Conservation (phyloP, 2,888 invertebrate genomes). For the Meta bourneti region DNA sequence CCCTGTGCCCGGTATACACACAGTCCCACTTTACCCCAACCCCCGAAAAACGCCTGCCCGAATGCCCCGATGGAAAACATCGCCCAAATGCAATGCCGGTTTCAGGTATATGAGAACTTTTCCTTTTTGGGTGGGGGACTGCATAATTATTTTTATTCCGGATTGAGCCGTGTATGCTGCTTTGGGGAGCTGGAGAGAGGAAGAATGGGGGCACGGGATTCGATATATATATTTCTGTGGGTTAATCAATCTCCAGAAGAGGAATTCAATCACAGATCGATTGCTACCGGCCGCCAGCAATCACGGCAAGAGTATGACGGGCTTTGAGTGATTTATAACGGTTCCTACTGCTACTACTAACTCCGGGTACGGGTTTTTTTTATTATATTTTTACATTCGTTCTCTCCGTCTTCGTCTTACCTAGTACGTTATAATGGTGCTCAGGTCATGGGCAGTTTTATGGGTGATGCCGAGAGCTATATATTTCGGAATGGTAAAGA, state of each 20-base stretch:
- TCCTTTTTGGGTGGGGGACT: conserved; percentile 21
- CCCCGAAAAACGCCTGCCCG: not conserved
- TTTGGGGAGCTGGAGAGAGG: not conserved
- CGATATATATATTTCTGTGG: conserved; percentile 74
- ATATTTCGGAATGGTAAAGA: conserved; percentile 26
- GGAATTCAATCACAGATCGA: conserved; percentile 76
- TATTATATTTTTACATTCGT: conserved; percentile 20
- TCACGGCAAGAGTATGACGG: conserved; percentile 73
- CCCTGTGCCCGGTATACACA: conserved; percentile 14
- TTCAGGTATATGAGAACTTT: not conserved
- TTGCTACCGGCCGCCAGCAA: conserved; percentile 67
- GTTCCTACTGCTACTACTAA: conserved; percentile 32
- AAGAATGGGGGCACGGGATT: not conserved
- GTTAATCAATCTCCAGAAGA: conserved; percentile 76
- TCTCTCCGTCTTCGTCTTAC: conserved; percentile 22
- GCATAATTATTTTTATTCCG: conserved; percentile 73
- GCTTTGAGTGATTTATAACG: conserved; percentile 76
- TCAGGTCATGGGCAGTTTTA: conserved; percentile 71
- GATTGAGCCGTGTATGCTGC: not conserved
- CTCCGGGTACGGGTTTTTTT: conserved; percentile 25
- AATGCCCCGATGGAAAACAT: conserved; percentile 37
- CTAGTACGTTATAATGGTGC: conserved; percentile 36
- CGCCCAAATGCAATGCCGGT: conserved; percentile 17
- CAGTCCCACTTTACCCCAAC: conserved; percentile 28
- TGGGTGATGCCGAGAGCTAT: conserved; percentile 33